These are phyloP conservation scores for Eolophus roseicapilla DNA, from an alignment of 2,113 vertebrate species.

Conservation along the genomic window DNA sequence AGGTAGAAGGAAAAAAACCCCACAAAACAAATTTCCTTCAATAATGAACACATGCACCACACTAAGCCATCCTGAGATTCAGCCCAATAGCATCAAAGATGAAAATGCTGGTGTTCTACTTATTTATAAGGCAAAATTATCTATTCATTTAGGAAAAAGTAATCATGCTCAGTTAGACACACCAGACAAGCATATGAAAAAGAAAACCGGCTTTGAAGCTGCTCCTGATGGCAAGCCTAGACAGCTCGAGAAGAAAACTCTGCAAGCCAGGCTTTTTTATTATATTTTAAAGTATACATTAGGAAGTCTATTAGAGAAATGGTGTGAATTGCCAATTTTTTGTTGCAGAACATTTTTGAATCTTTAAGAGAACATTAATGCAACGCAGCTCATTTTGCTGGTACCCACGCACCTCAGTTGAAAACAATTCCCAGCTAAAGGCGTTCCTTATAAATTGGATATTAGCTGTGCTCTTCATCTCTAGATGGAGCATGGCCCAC, in stretches of 20 bases:
- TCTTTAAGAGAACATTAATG: conserved; percentile 13
- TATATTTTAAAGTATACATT: not conserved
- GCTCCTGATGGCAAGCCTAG: conserved; percentile 25
- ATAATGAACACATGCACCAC: not conserved
- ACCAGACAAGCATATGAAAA: conserved; percentile 66
- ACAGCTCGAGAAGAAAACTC: conserved; percentile 4
- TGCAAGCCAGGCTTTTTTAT: not conserved
- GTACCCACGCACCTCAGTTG: not conserved
- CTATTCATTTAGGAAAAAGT: conserved; percentile 54
- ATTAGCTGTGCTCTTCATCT: not conserved
- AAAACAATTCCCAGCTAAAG: not conserved
- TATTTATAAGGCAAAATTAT: conserved; percentile 23
- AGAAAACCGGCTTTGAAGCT: conserved; percentile 66
- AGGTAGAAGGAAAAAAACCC: not conserved
- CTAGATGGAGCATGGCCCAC: not conserved
- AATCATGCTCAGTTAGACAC: conserved; percentile 54
- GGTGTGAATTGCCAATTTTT: conserved; percentile 15
- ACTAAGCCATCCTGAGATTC: not conserved
- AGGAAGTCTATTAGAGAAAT: conserved; percentile 30
- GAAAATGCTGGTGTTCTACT: not conserved
- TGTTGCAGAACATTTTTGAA: conserved; percentile 50
- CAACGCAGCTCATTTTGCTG: not conserved
- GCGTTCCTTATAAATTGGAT: not conserved
- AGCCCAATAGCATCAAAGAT: conserved; percentile 12
- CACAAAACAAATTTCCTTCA: conserved; percentile 9